A percentile compares a stretch with the other conserved stretches of the same genome.
phyloP scores from a whole-genome alignment of 2,797 vertebrate species.

The Semotilus atromaculatus region DNA sequence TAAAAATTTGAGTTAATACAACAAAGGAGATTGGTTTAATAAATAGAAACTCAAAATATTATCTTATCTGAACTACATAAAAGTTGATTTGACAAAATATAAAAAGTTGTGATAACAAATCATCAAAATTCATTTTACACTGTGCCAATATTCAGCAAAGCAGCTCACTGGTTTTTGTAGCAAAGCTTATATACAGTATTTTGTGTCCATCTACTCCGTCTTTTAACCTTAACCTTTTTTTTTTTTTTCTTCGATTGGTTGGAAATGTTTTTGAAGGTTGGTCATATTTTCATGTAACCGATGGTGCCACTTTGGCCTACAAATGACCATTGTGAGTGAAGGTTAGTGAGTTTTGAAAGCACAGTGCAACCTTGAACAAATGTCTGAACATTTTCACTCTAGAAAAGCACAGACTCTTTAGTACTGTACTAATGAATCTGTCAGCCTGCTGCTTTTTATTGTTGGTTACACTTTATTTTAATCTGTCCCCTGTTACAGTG shows the following conservation, averaged over 20 bases:
- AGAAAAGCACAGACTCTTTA: slow-evolving; percentile 53
- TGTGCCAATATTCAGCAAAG: too few species aligned
- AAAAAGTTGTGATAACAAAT: too few species aligned
- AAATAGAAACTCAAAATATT: too few species aligned
- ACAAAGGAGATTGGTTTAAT: too few species aligned
- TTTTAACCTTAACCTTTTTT: neutral
- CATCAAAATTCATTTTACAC: too few species aligned
- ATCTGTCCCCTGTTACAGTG: too few species aligned
- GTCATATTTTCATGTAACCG: neutral
- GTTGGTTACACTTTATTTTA: too few species aligned
- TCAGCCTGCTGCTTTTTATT: slow-evolving; percentile 37
- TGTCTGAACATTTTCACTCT: neutral
- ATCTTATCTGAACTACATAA: too few species aligned
- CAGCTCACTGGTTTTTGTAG: too few species aligned
- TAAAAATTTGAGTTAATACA: too few species aligned
- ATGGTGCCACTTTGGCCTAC: slow-evolving; percentile 26
- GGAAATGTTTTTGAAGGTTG: neutral
- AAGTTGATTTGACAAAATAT: too few species aligned
- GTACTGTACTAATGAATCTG: slow-evolving; percentile 33
- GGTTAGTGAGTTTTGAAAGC: slow-evolving; percentile 58
- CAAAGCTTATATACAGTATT: neutral
- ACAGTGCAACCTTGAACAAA: slow-evolving; percentile 69
- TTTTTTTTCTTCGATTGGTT: neutral
- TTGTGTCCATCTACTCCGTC: neutral
- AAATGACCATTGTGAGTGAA: slow-evolving; percentile 49